Percentiles rank a stretch among this genome's conserved stretches.
phyloP scores from a whole-genome alignment of 2,797 vertebrate species.

The Dipus sagitta region DNA sequence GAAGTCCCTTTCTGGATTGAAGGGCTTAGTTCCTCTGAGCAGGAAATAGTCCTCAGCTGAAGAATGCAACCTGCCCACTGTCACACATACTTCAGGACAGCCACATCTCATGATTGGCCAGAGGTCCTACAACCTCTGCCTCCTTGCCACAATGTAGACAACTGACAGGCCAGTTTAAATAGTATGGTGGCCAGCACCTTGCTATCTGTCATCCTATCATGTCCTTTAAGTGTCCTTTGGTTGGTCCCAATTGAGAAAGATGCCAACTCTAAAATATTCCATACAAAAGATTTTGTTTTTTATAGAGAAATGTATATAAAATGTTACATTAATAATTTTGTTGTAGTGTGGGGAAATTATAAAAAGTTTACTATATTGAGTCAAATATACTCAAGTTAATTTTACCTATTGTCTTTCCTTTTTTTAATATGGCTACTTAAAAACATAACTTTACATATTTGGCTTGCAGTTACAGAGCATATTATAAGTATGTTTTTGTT shows the following conservation, averaged over 20 bases:
- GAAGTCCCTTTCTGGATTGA: not conserved
- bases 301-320: not conserved
- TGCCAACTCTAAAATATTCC: not conserved
- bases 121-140: not conserved
- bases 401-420: not conserved
- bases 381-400: slow-evolving; percentile 23
- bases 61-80: not conserved
- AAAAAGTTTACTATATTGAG: not conserved
- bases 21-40: not conserved
- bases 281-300: not conserved
- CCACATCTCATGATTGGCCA: not conserved
- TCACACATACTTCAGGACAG: not conserved
- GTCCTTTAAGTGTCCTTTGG: not conserved
- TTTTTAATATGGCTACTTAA: not conserved
- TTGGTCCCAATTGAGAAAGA: not conserved
- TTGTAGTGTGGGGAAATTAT: not conserved
- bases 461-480: not conserved
- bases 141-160: not conserved
- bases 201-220: too few relatives aligned
- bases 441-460: not conserved
- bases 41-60: not conserved
- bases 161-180: not conserved
- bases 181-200: not conserved
- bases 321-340: not conserved
- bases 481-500: not conserved